Evolutionary conservation across 2,113 vertebrate species (phyloP).

Genomic region (Myotis yumanensis): DNA sequence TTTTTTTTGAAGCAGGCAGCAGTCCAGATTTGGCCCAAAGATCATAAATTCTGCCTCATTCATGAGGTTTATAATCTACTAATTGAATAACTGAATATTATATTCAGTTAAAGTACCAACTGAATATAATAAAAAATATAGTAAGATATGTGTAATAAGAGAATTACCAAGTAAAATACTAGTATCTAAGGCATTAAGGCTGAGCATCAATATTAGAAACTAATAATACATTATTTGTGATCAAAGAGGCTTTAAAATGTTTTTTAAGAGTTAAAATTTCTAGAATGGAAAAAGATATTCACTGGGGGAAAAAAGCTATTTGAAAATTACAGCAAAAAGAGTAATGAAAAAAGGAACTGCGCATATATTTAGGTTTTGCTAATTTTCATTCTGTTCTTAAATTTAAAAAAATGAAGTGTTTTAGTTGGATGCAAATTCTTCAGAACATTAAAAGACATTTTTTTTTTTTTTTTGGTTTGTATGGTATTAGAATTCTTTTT

Average conservation of each 20-base stretch:
- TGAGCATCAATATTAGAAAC: neutral
- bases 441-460: slow-evolving; percentile 32
- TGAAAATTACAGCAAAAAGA: slow-evolving; percentile 21
- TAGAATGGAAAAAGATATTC: slow-evolving; percentile 14
- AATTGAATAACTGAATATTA: no score
- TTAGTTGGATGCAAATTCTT: slow-evolving; percentile 45
- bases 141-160: neutral
- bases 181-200: neutral
- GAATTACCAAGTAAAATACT: slow-evolving; percentile 10
- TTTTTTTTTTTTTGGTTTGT: neutral
- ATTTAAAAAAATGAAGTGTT: slow-evolving; percentile 33
- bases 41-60: neutral
- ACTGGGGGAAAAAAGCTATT: neutral
- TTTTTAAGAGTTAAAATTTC: slow-evolving; percentile 33
- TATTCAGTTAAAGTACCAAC: neutral
- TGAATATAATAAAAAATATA: slow-evolving; percentile 16
- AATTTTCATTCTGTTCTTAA: slow-evolving; percentile 46
- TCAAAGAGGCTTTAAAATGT: slow-evolving; percentile 13
- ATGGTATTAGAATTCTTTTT: no score
- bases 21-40: neutral
- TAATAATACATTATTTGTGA: slow-evolving; percentile 38
- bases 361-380: neutral
- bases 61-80: neutral
- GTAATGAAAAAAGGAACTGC: neutral
- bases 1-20: neutral